These are phyloP conservation scores for Remorina albescens DNA, from an alignment of 2,797 vertebrate species.

Conservation along the genomic window DNA sequence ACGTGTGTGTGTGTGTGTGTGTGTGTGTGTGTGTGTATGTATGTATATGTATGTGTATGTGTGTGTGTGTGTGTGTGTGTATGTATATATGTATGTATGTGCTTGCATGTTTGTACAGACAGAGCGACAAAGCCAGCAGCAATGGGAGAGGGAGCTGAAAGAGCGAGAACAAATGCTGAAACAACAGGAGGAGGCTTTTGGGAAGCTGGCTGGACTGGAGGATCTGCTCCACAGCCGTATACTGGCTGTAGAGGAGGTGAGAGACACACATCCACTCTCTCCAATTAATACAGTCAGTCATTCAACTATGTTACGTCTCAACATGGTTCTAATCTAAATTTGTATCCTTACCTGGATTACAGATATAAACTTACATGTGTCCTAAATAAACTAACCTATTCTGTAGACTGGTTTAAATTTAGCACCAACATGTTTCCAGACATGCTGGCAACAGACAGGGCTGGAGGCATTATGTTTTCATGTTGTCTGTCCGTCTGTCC, in stretches of 20 bases:
- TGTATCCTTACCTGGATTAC: neutral
- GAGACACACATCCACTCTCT: neutral
- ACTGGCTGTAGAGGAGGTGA: slow-evolving; percentile 71
- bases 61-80: no score
- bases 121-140: slow-evolving; percentile 86
- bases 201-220: slow-evolving; percentile 84
- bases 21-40: no score
- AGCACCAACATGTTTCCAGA: neutral
- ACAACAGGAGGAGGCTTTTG: slow-evolving; percentile 83
- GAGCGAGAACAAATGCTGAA: slow-evolving; percentile 85
- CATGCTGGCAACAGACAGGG: neutral
- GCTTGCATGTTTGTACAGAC: slow-evolving; percentile 78
- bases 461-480: neutral
- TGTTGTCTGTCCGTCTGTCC: neutral
- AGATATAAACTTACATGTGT: neutral
- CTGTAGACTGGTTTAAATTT: neutral
- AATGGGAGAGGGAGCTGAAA: slow-evolving; percentile 84
- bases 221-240: slow-evolving; percentile 79
- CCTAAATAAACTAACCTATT: neutral
- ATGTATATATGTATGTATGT: no score
- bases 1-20: no score
- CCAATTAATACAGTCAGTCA: neutral
- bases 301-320: neutral
- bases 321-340: neutral
- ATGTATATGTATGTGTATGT: no score